Evolutionary conservation across 1,140 invertebrate genomes (phyloP).

Genomic region (Drosophila lacertosa): DNA sequence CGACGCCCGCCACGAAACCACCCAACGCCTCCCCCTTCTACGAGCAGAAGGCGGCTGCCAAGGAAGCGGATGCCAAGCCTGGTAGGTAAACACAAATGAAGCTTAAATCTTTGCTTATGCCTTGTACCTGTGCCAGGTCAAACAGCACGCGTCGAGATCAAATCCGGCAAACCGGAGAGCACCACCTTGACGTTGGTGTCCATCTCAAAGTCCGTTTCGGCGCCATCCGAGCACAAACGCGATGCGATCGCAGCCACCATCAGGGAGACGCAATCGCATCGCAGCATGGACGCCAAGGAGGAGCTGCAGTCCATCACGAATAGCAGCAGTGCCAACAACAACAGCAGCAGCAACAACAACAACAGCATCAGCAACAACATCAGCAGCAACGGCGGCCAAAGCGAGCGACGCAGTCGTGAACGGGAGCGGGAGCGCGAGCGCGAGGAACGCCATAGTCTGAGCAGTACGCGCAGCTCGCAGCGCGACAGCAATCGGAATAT

Average conservation of each 20-base stretch:
- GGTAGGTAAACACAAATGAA: conserved; percentile 13
- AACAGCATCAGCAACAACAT: conserved; percentile 34
- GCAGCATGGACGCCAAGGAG: conserved; percentile 40
- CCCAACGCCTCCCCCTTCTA: conserved; percentile 20
- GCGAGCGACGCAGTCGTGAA: conserved; percentile 50
- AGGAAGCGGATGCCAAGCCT: conserved; percentile 52
- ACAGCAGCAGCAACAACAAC: conserved; percentile 16
- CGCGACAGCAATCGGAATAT: conserved; percentile 41
- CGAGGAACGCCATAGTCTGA: conserved; percentile 50
- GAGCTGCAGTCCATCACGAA: conserved; percentile 20
- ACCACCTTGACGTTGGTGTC: conserved; percentile 17
- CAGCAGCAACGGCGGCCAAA: conserved; percentile 50
- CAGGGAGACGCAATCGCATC: conserved; percentile 48
- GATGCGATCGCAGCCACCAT: conserved; percentile 19
- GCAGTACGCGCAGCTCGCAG: conserved; percentile 49
- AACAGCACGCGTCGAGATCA: conserved; percentile 39
- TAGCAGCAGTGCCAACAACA: conserved; percentile 20
- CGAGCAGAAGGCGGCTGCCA: conserved; percentile 42
- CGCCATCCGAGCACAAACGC: conserved; percentile 44
- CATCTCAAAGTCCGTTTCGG: conserved; percentile 2
- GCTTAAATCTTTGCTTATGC: not conserved
- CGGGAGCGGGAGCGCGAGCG: conserved; percentile 48
- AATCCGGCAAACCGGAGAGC: conserved; percentile 36
- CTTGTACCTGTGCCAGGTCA: conserved; percentile 1
- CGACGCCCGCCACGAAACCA: conserved; percentile 19